Conservation (phyloP, 2,113 vertebrate species). For the Barbus barbus region DNA sequence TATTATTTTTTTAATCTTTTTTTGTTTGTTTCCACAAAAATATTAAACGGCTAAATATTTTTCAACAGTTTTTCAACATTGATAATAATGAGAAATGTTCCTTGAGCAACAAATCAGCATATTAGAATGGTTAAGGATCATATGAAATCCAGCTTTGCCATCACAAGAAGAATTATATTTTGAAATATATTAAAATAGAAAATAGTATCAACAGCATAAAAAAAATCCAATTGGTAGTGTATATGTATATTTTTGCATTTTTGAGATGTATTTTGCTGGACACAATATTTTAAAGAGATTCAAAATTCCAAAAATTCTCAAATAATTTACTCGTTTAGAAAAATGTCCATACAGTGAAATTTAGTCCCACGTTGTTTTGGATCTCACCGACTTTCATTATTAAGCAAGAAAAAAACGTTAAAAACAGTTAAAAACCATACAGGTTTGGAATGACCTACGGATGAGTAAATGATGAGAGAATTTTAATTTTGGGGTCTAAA, state of each 20-base stretch:
- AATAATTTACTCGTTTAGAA: background rate
- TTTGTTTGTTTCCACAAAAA: background rate
- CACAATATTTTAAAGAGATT: background rate
- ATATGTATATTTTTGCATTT: background rate
- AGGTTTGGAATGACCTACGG: background rate
- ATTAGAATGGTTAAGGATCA: background rate
- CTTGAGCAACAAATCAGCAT: background rate
- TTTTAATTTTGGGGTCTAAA: background rate
- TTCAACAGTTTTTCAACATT: background rate
- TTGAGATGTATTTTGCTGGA: background rate
- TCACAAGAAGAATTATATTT: background rate
- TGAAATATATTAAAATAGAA: too few species aligned
- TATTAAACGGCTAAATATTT: background rate
- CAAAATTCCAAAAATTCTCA: background rate
- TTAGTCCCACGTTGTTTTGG: background rate
- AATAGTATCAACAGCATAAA: too few species aligned
- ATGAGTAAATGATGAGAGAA: background rate
- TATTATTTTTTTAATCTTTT: too few species aligned
- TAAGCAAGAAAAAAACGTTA: too few species aligned
- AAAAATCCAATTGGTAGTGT: background rate
- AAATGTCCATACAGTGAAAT: background rate
- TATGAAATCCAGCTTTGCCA: background rate
- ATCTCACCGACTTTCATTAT: background rate
- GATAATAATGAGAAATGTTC: background rate
- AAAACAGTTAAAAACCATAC: background rate